Percentiles rank a stretch among this genome's conserved stretches.
Evolutionary conservation across 2,797 vertebrate genomes (phyloP).

Genomic region (Novumbra hubbsi): DNA sequence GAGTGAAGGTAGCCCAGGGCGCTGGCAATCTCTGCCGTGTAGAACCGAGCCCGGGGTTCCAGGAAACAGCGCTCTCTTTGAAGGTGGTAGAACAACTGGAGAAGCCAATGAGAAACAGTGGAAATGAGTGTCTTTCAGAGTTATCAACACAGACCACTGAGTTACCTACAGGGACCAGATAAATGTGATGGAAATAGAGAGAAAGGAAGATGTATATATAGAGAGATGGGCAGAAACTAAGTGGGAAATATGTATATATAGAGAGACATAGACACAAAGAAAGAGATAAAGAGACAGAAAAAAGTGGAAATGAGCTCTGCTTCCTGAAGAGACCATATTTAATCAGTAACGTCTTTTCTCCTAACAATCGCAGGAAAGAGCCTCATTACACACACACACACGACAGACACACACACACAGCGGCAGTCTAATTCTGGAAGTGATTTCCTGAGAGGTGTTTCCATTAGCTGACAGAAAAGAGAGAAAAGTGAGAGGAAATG

Average conservation of each 20-base stretch:
- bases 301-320: slow-evolving; percentile 33
- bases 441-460: slow-evolving; percentile 70
- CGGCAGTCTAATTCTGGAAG: background rate
- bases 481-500: slow-evolving; percentile 37
- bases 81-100: slow-evolving; percentile 96
- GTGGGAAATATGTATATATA: background rate
- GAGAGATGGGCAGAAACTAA: background rate
- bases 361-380: slow-evolving; percentile 85
- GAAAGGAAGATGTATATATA: background rate
- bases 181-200: background rate
- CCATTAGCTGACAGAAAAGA: slow-evolving; percentile 39
- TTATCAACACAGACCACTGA: too few species aligned
- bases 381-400: slow-evolving; percentile 54
- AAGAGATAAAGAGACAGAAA: slow-evolving; percentile 39
- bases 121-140: too few species aligned
- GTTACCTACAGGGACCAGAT: too few species aligned
- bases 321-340: slow-evolving; percentile 69
- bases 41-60: slow-evolving; percentile 94
- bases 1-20: slow-evolving; percentile 97
- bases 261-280: background rate
- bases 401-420: slow-evolving; percentile 34
- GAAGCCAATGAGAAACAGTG: background rate
- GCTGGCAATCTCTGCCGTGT: slow-evolving; percentile 96
- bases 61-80: slow-evolving; percentile 97
- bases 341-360: slow-evolving; percentile 75